Conservation (phyloP, 2,888 invertebrate genomes). For the Sinohyriopsis cumingii region DNA sequence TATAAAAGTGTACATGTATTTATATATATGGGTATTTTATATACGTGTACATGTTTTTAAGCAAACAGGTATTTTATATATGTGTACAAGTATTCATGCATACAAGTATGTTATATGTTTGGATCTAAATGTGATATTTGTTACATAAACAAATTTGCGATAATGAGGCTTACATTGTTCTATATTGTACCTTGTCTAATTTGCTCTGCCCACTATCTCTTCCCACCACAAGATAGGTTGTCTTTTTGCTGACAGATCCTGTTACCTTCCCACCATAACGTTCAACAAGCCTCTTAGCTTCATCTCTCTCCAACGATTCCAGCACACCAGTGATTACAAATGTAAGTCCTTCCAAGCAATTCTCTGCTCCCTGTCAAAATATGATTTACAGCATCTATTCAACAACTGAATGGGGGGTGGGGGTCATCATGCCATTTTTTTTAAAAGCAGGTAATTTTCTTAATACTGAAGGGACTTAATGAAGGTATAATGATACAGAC, state of each 20-base stretch:
- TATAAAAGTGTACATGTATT: no score
- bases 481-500: no score
- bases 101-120: no score
- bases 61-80: no score
- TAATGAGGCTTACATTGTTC: neutral
- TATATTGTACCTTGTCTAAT: constrained; percentile 77
- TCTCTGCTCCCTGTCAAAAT: constrained; percentile 68
- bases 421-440: no score
- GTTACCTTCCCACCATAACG: constrained; percentile 87
- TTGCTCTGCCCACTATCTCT: constrained; percentile 91
- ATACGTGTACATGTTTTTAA: no score
- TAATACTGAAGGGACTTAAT: no score
- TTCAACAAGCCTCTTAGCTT: constrained; percentile 82
- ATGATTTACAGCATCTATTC: neutral
- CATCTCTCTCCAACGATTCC: constrained; percentile 89
- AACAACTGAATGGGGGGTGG: neutral
- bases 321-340: constrained; percentile 85
- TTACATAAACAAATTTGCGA: no score
- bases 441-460: no score
- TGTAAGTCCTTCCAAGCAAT: constrained; percentile 71
- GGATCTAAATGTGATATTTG: no score
- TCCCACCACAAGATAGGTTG: constrained; percentile 87
- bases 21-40: no score
- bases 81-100: no score
- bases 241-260: constrained; percentile 83